Evolutionary conservation across 1,140 invertebrate species (phyloP).

Genomic region (Euglossa dilemma): DNA sequence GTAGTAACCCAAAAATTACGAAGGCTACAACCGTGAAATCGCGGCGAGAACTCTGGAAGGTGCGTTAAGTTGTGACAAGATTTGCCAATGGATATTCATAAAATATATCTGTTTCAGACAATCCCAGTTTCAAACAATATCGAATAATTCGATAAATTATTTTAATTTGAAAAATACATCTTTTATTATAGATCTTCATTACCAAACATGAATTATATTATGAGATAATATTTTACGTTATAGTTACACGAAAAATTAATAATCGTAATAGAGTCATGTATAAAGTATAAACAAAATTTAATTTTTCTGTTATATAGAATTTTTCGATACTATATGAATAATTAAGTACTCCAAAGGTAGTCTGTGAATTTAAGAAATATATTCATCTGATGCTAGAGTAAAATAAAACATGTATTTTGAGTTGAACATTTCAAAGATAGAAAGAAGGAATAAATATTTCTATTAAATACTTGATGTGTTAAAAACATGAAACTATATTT

Average conservation of each 20-base stretch:
- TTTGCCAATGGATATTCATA: constrained; percentile 73
- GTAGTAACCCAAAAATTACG: constrained; percentile 38
- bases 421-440: not conserved
- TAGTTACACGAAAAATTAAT: not conserved
- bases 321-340: not conserved
- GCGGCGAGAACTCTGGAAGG: constrained; percentile 82
- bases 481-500: not conserved
- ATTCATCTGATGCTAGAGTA: not conserved
- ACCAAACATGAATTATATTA: not conserved
- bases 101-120: not conserved
- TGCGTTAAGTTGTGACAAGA: constrained; percentile 84
- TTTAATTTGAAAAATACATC: not conserved
- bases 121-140: constrained; percentile 33
- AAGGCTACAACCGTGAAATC: constrained; percentile 56
- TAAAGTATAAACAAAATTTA: not conserved
- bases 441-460: not conserved
- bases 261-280: not conserved
- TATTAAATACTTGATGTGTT: not conserved
- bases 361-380: constrained; percentile 23
- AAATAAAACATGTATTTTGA: not conserved
- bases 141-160: not conserved
- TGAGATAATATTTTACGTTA: not conserved
- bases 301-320: not conserved
- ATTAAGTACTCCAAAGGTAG: constrained; percentile 43
- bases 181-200: not conserved